Evolutionary conservation across 1,140 invertebrate genomes (phyloP), one percentile per base, ranked within the genome.

Genomic region (Ceratina calcarata): DNA sequence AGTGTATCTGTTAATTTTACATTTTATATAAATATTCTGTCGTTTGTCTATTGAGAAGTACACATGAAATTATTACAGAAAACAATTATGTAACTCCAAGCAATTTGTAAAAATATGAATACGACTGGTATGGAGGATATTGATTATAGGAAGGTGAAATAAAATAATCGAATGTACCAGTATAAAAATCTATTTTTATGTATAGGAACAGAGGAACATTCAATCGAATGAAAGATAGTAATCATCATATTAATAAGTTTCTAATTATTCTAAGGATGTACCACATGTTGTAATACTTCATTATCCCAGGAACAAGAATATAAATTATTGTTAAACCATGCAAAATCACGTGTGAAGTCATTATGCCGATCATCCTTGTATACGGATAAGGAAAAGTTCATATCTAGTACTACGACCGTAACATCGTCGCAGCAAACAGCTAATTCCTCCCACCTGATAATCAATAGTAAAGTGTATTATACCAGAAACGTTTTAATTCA

Each of bases 241-340:
- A 45, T 45, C 37, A 10, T 53, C 18, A 32, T 37, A 71, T 27
- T 49, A 57, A 80, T 32, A 27, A 27, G 15, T 62, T 69, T 68
- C 20, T 32, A 49, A 13, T 58, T 24, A 13, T 32, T n/a, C 1
- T 65, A 0, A 16, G 20, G 4, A 49, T 55, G 12, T 61, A 84
- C 22, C 37, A 24, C 18, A 67, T 91, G 90, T 79, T 84, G 89
- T 49, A 88, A 74, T 22, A 93, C 74, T 51, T 83, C 87, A 72
- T 89, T 87, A 49, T 93, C 92, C 92, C 91, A 93, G 13, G 89
- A 88, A 82, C 91, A 93, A 13, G 90, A 90, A n/a, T 91, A 86
- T 62, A 93, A 78, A 65, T 90, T 77, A 24, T 88, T 81, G 62
- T 91, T 82, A 53, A 83, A 76, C 92, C 92, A 93, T 6, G 91